These are phyloP conservation scores for Lycaena phlaeas DNA, from an alignment of 2,888 invertebrate genomes.

Conservation along the genomic window DNA sequence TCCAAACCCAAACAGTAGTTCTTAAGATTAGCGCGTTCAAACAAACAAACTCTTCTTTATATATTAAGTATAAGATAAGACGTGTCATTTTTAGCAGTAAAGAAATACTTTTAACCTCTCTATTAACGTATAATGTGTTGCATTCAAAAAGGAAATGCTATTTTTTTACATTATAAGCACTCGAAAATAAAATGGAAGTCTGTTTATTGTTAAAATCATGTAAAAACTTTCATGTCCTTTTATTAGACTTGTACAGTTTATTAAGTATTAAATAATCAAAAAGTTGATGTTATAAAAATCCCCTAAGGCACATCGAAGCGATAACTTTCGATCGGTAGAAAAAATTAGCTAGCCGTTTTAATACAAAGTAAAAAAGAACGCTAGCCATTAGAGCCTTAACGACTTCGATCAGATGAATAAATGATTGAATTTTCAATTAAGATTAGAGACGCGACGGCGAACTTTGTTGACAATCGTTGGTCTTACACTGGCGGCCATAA, in stretches of 20 bases:
- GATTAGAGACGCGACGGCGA: slow-evolving; percentile 44
- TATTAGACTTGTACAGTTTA: not conserved
- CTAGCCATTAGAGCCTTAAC: slow-evolving; percentile 53
- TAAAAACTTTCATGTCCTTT: too few species aligned
- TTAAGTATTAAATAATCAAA: not conserved
- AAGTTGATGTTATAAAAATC: slow-evolving; percentile 15
- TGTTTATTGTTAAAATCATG: too few species aligned
- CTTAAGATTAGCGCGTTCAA: too few species aligned
- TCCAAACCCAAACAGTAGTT: too few species aligned
- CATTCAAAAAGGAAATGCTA: too few species aligned
- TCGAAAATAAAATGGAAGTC: too few species aligned
- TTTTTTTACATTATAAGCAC: too few species aligned
- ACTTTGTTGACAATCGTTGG: slow-evolving; percentile 54
- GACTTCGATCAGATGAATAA: slow-evolving; percentile 63
- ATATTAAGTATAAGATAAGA: too few species aligned
- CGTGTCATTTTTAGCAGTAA: too few species aligned
- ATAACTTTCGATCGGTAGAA: slow-evolving; percentile 35
- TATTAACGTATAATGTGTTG: too few species aligned
- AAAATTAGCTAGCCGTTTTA: slow-evolving; percentile 49
- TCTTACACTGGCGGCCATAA: slow-evolving; percentile 27
- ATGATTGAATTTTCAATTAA: slow-evolving; percentile 70
- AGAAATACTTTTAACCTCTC: too few species aligned
- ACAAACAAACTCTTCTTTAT: too few species aligned
- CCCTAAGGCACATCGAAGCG: slow-evolving; percentile 15
- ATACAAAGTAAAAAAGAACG: slow-evolving; percentile 48